phyloP scores from a whole-genome alignment of 2,888 invertebrate species.

The Oligia strigilis region DNA sequence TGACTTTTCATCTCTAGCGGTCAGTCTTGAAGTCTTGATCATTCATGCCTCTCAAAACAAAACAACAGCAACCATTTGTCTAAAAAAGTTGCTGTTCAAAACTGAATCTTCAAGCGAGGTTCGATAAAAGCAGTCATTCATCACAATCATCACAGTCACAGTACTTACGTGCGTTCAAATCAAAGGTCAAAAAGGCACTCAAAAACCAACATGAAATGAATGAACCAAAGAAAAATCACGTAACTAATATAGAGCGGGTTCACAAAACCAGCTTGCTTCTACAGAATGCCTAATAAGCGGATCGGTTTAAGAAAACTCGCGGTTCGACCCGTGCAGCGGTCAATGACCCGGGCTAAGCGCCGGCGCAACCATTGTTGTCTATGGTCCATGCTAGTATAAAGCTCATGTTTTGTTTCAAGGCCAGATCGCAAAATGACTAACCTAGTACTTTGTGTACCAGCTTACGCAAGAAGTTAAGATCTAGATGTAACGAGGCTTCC shows the following conservation, averaged over 20 bases:
- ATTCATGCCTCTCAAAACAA: conserved; percentile 1
- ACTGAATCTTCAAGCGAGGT: neutral
- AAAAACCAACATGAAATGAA: conserved; percentile 48
- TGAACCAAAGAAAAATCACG: conserved; percentile 63
- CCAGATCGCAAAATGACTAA: conserved; percentile 70
- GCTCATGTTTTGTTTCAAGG: conserved; percentile 77
- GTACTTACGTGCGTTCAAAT: conserved; percentile 38
- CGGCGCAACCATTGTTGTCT: conserved; percentile 87
- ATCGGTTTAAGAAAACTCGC: conserved; percentile 88
- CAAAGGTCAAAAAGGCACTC: conserved; percentile 43
- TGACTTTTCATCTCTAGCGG: neutral
- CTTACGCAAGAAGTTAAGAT: conserved; percentile 32
- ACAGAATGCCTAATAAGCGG: conserved; percentile 87
- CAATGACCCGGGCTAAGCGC: conserved; percentile 83
- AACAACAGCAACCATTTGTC: neutral
- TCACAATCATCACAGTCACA: conserved; percentile 7
- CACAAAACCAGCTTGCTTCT: conserved; percentile 73
- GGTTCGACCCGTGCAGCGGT: conserved; percentile 85
- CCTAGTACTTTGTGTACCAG: conserved; percentile 42
- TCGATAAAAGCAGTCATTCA: conserved; percentile 9
- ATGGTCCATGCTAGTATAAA: conserved; percentile 76
- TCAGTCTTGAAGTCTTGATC: neutral
- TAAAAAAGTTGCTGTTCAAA: neutral
- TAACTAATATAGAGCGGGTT: conserved; percentile 75
- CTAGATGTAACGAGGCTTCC: conserved; percentile 7